Evolutionary conservation across 2,113 vertebrate species (phyloP), one percentile per base, ranked within the genome.

Genomic region (Rhizomys pruinosus): DNA sequence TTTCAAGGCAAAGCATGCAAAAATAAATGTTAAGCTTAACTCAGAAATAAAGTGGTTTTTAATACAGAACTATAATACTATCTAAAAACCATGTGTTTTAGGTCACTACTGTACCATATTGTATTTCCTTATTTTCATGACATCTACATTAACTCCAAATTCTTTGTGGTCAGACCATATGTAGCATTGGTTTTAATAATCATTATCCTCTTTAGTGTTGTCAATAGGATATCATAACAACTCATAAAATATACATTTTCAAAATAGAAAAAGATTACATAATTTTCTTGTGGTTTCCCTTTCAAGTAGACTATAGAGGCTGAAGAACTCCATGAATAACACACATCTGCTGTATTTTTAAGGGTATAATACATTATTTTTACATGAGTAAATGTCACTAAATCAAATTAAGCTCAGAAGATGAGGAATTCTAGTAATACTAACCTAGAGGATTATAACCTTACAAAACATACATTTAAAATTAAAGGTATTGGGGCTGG

Each of bases 271-370:
- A 61, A 80, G 72, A 89, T 71, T 89, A 3, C 19, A 47, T 55
- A 93, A 63, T 57, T 22, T 84, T 59, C 25, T 80, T 84, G 71
- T 90, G 44, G 44, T 87, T 94, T 95, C 25, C 4, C 91, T 95
- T 95, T 80, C 79, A 93, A 89, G 71, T 32, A 84, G 9, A 6
- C 2, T 6, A 72, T 39, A 91, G 55, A 81, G 19, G 13, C 11
- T 71, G 37, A 87, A 79, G 74, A 92, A 94, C 42, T 71, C 52
- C 0, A 80, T 2, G 5, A 23, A 95, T 7, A 63, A 42, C 0
- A 1, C 11, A 7, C 47, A 12, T 52, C 68, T 73, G 25, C 29
- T 71, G 3, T 66, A 63, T 71, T 96, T 89, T 85, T 84, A 7
- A 90, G 0, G 27, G 22, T 23, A 4, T 77, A 39, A 90, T 22